Evolutionary conservation across 2,113 vertebrate species (phyloP).

Genomic region (Ailurus styani): DNA sequence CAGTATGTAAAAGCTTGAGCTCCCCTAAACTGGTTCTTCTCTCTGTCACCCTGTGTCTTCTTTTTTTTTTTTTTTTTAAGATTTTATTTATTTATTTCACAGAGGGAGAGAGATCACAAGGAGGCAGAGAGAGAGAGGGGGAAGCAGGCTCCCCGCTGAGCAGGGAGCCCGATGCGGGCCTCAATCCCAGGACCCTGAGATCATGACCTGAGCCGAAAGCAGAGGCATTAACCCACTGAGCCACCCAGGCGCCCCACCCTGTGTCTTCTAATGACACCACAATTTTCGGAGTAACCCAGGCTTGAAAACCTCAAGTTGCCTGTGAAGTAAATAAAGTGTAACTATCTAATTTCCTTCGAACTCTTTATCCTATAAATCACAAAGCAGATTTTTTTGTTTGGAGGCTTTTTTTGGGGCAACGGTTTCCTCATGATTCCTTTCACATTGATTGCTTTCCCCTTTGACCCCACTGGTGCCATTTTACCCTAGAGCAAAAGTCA

Average conservation of each 20-base stretch:
- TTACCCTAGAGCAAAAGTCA: not conserved
- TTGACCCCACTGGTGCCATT: not conserved
- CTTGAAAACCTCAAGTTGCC: constrained; percentile 44
- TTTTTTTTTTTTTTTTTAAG: too few relatives aligned
- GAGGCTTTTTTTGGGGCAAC: not conserved
- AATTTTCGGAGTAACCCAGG: constrained; percentile 51
- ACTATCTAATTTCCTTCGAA: not conserved
- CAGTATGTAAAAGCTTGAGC: constrained; percentile 48
- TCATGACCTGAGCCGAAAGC: too few relatives aligned
- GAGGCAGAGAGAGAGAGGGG: too few relatives aligned
- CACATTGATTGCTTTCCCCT: not conserved
- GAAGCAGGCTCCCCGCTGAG: too few relatives aligned
- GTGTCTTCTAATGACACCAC: constrained; percentile 38
- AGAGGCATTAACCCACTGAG: too few relatives aligned
- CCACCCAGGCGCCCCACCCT: too few relatives aligned
- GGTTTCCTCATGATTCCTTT: not conserved
- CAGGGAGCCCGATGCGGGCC: too few relatives aligned
- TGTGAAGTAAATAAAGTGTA: constrained; percentile 29
- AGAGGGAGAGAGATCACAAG: too few relatives aligned
- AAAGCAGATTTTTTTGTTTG: not conserved
- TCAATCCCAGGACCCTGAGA: too few relatives aligned
- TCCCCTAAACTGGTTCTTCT: constrained; percentile 9
- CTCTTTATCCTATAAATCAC: not conserved
- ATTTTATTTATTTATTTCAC: too few relatives aligned
- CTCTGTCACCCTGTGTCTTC: not conserved